A percentile compares a stretch with the other conserved stretches of the same genome.
Evolutionary conservation across 2,113 vertebrate genomes (phyloP).

Genomic region (Syngnathus scovelli): DNA sequence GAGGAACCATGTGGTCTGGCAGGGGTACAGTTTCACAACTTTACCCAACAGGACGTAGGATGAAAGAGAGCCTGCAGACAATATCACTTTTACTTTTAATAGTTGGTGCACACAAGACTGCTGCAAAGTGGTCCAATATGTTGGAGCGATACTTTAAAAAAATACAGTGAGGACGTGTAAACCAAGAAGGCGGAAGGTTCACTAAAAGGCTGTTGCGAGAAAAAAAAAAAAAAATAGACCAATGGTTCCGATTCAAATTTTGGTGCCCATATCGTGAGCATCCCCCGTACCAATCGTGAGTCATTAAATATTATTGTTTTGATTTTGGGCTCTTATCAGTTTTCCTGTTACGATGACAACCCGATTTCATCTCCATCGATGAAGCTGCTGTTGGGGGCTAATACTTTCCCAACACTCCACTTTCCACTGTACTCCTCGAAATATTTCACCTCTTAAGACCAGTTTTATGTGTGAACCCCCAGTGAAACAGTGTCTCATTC

Average conservation of each 20-base stretch:
- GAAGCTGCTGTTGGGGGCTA: neutral
- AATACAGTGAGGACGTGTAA: neutral
- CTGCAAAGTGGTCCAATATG: slow-evolving; percentile 10
- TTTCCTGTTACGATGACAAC: neutral
- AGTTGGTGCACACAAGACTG: neutral
- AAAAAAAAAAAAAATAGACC: neutral
- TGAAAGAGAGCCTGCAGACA: slow-evolving; percentile 2
- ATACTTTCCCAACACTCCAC: neutral
- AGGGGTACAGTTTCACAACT: slow-evolving; percentile 28
- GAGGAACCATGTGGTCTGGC: slow-evolving; percentile 17
- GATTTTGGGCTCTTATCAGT: too few relatives aligned
- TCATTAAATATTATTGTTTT: too few relatives aligned
- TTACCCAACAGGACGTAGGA: slow-evolving; percentile 6
- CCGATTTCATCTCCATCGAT: neutral
- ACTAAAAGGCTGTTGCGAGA: neutral
- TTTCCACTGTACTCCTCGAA: neutral
- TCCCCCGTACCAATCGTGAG: too few relatives aligned
- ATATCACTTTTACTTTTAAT: slow-evolving; percentile 2
- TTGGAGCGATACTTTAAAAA: neutral
- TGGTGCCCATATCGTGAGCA: too few relatives aligned
- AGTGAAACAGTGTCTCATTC: slow-evolving; percentile 1
- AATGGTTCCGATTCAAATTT: neutral
- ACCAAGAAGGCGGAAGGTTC: neutral
- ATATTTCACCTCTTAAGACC: neutral
- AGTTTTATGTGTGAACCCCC: neutral